Base-by-base conservation (phyloP, 2,113 vertebrate genomes). In the Lophochroa leadbeateri region DNA sequence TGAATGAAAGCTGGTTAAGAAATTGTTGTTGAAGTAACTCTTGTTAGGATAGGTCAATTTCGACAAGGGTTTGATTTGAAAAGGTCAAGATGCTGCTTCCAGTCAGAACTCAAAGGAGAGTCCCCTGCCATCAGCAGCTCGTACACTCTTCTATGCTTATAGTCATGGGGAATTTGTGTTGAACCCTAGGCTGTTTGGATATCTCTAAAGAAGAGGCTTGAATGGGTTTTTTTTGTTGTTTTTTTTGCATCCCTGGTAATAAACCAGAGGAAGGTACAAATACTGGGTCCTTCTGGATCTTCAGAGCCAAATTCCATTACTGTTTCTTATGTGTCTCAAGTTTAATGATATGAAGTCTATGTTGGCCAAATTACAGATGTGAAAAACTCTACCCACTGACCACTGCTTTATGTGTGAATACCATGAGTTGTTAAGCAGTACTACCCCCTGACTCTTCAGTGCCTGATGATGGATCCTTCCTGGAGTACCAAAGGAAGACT, bases 271-370 rank as follows among this genome's bases (percentile, higher is more conserved):
- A 44, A 31, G 8, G 4, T 60, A 29, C 3, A 29, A 72, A 23
- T 60, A 37, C 1, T 74, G 31, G 2, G 3, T 84, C 21, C 19
- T 83, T 79, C 12, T 13, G 7, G 4, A 69, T 60, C 53, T 84
- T 90, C 44, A 52, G 61, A 58, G 25, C 5, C 5, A 18, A 31
- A 44, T 82, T 74, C 2, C 3, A 7, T 39, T 18, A 17, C 8
- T 91, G 9, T 19, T 61, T 79, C 72, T 41, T 19, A 43, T 55
- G 31, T 37, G 10, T 20, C 6, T 68, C 13, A 12, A 20, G 17
- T 65, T 60, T 6, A 80, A 21, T n/a, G 23, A 27, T 33, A 21
- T 1, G 0, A 2, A 60, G 39, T 46, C 12, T 47, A 2, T 58
- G 39, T 55, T 69, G 58, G n/a, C 35, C 27, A 17, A 46, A 37